phyloP scores from a whole-genome alignment of 1,140 invertebrate species.

The Penaeus japonicus region DNA sequence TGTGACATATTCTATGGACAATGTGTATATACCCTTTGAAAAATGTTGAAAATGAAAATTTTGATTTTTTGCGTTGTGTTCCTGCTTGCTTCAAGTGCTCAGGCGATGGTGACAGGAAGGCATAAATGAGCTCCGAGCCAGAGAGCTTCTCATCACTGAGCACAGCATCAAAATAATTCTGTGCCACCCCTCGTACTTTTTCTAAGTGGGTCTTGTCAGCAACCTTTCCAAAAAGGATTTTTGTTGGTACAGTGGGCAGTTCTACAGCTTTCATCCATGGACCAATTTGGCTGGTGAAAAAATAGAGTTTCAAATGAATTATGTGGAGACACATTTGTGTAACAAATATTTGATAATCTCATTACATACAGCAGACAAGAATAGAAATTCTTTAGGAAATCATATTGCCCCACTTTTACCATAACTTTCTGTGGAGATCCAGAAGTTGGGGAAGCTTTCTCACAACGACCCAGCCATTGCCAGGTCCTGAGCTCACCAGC shows the following conservation, averaged over 20 bases:
- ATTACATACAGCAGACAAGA: neutral
- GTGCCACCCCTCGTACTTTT: constrained; percentile 81
- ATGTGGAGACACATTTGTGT: neutral
- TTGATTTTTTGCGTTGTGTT: constrained; percentile 77
- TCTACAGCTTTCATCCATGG: constrained; percentile 81
- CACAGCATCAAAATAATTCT: constrained; percentile 78
- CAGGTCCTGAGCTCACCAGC: neutral
- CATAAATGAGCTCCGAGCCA: constrained; percentile 87
- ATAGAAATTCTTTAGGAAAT: neutral
- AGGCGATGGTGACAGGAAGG: constrained; percentile 87
- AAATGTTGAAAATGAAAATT: constrained; percentile 83
- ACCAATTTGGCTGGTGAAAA: constrained; percentile 71
- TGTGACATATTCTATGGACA: neutral
- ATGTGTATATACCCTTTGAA: constrained; percentile 77
- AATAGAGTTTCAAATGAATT: neutral
- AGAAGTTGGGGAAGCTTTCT: constrained; percentile 83
- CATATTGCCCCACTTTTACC: constrained; percentile 9
- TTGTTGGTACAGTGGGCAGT: constrained; percentile 77
- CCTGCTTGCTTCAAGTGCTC: constrained; percentile 83
- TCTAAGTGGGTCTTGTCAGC: constrained; percentile 64
- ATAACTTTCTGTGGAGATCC: constrained; percentile 82
- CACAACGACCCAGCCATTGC: constrained; percentile 77
- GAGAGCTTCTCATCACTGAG: constrained; percentile 85
- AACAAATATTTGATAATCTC: neutral
- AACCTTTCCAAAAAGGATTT: constrained; percentile 68